Percentiles rank a stretch among this genome's conserved stretches.
These are phyloP conservation scores for Drosophila lutescens DNA, from an alignment of 2,888 invertebrate genomes.

Conservation along the genomic window DNA sequence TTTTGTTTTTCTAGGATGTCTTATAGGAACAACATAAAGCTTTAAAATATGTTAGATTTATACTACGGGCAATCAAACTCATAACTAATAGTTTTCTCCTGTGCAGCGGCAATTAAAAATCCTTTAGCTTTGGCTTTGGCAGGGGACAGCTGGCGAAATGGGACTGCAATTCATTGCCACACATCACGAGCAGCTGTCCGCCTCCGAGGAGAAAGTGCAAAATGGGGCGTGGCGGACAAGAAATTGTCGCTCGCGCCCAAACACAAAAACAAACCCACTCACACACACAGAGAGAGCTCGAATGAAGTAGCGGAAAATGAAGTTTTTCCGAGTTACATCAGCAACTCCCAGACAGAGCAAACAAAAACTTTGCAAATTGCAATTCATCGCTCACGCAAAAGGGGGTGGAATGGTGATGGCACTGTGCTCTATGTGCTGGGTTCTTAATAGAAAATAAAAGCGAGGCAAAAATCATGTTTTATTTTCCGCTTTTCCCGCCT, in stretches of 20 bases:
- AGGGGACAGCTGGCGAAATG: constrained; percentile 18
- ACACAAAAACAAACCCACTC: neutral
- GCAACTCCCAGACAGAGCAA: constrained; percentile 42
- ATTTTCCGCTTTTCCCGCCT: constrained; percentile 7
- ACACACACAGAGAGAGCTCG: constrained; percentile 41
- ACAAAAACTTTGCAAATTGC: constrained; percentile 76
- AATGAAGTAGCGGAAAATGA: constrained; percentile 73
- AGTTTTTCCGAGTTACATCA: constrained; percentile 62
- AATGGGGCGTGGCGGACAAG: constrained; percentile 43
- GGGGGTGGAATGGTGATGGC: neutral
- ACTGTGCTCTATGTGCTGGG: constrained; percentile 4
- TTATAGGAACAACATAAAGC: too few species aligned
- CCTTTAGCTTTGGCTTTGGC: constrained; percentile 40
- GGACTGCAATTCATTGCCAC: constrained; percentile 10
- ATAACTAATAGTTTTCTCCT: neutral
- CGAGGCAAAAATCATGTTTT: constrained; percentile 65
- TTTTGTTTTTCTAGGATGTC: too few species aligned
- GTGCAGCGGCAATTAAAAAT: constrained; percentile 50
- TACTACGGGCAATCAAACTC: too few species aligned
- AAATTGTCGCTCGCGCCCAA: constrained; percentile 55
- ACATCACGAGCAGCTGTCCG: constrained; percentile 22
- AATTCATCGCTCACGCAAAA: constrained; percentile 67
- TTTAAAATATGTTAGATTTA: too few species aligned
- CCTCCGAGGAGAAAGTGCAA: constrained; percentile 9
- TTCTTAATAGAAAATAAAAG: constrained; percentile 74